phyloP scores from a whole-genome alignment of 2,888 invertebrate genomes.

The Furcula furcula region DNA sequence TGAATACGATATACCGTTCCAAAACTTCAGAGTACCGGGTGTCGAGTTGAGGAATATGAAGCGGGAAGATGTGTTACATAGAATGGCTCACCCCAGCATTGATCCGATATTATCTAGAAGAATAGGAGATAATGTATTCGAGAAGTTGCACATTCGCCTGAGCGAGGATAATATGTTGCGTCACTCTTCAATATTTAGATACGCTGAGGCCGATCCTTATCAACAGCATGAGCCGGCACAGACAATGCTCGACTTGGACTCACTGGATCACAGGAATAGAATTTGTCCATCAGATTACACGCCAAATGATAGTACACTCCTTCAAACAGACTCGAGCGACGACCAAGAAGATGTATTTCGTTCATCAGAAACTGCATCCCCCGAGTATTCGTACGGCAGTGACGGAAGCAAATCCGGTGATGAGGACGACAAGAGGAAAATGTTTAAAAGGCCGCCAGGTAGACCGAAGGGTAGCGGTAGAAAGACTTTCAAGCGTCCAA shows the following conservation, averaged over 20 bases:
- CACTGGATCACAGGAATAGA: slow-evolving; percentile 57
- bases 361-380: slow-evolving; percentile 63
- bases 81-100: slow-evolving; percentile 55
- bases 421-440: slow-evolving; percentile 71
- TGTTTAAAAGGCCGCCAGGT: slow-evolving; percentile 78
- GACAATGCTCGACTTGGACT: slow-evolving; percentile 65
- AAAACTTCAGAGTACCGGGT: slow-evolving; percentile 67
- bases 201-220: slow-evolving; percentile 58
- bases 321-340: slow-evolving; percentile 66
- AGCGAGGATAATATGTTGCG: slow-evolving; percentile 58
- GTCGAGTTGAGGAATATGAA: slow-evolving; percentile 57
- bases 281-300: slow-evolving; percentile 58
- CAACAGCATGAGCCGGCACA: slow-evolving; percentile 51
- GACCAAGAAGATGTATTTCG: slow-evolving; percentile 66
- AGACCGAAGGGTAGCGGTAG: slow-evolving; percentile 77
- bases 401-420: slow-evolving; percentile 71
- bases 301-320: slow-evolving; percentile 52
- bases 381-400: slow-evolving; percentile 65
- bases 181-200: slow-evolving; percentile 56
- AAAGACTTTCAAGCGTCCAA: slow-evolving; percentile 66
- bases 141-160: slow-evolving; percentile 58
- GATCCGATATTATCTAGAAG: slow-evolving; percentile 50
- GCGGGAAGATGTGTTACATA: slow-evolving; percentile 59
- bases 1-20: slow-evolving; percentile 66
- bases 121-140: slow-evolving; percentile 60